Base-by-base conservation (phyloP, 2,888 invertebrate species). In the Perizoma affinitatum region DNA sequence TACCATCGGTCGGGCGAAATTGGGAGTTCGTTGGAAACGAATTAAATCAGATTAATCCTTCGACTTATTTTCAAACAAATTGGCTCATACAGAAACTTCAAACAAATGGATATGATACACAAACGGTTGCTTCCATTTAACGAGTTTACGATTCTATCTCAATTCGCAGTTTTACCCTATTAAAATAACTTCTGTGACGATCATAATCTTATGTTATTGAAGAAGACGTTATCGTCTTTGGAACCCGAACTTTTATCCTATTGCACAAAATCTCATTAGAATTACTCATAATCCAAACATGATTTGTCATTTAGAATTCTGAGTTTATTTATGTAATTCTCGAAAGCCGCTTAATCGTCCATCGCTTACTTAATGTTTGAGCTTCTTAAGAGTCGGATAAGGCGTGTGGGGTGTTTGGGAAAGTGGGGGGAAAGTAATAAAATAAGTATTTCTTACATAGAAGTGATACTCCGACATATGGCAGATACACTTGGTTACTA, bases 301-400 rank as follows among this genome's bases (percentile, higher is more conserved):
- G 79, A 76, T 74, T 78, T 78, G 76, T 73, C 73, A 75, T 71
- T 70, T 75, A 70, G 73, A 78, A 74, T 71, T 76, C 76, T 75
- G 72, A 72, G 75, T 54, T 78, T 82, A 84, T 84, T 84, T 84
- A 81, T 80, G 79, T 83, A 84, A 85, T 83, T 81, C 80, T 75
- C 74, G 69, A 82, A 84, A 86, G 79, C 81, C 74, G 80, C 82
- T 84, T 86, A 87, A 88, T 86, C 83, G 83, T 79, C 81, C 81
- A 84, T 83, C 76, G 78, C 76, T 75, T 82, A 76, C 79, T 83
- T 83, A 86, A 86, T 84, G 84, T 82, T 83, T 78, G 76, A 79
- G 77, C 75, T 78, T 67, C 71, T 75, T 22, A 74, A 77, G 76
- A 76, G 76, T 74, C 69, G 73, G 71, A 63, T 67, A 70, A 68